phyloP scores from a whole-genome alignment of 1,140 invertebrate species.

The Helicoverpa zea region DNA sequence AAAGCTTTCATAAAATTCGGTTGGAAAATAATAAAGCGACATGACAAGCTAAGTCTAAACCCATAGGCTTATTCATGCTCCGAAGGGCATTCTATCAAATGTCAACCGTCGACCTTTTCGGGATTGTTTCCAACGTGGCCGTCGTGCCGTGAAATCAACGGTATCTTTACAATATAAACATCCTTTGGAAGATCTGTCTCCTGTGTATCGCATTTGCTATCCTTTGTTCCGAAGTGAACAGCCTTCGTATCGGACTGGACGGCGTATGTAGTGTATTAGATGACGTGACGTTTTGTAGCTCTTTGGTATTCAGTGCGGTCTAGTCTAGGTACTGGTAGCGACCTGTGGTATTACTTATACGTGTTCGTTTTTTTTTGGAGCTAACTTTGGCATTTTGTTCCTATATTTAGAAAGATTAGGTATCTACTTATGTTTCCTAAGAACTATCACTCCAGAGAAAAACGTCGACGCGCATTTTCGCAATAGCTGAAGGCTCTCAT shows the following conservation, averaged over 20 bases:
- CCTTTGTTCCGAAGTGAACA: constrained; percentile 23
- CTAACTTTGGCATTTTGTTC: no score
- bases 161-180: constrained; percentile 72
- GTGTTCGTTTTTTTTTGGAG: no score
- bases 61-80: constrained; percentile 74
- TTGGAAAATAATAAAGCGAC: constrained; percentile 57
- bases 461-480: no score
- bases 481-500: no score
- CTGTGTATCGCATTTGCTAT: constrained; percentile 8
- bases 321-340: neutral
- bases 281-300: neutral
- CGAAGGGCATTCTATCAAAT: constrained; percentile 81
- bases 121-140: constrained; percentile 76
- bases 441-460: no score
- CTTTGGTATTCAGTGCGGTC: constrained; percentile 3
- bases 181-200: constrained; percentile 68
- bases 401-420: no score
- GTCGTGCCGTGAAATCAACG: constrained; percentile 81
- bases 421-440: no score
- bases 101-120: constrained; percentile 77
- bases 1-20: constrained; percentile 33
- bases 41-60: constrained; percentile 60
- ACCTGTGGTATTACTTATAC: neutral
- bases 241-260: constrained; percentile 1
- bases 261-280: neutral